A percentile compares a stretch with the other conserved stretches of the same genome.
Evolutionary conservation across 1,140 invertebrate species (phyloP).

Genomic region (Dreissena polymorpha): DNA sequence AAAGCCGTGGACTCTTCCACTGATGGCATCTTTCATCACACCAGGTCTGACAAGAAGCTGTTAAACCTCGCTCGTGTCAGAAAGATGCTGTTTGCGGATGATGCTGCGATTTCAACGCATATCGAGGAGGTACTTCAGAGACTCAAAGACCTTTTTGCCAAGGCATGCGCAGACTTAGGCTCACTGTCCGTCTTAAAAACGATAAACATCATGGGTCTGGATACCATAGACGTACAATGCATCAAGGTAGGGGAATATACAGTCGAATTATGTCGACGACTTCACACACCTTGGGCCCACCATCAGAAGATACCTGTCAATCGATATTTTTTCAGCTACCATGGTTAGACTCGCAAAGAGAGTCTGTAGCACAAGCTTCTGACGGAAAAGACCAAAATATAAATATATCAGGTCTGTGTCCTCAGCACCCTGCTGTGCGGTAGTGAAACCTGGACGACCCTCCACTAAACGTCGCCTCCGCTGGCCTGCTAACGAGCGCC

Average conservation of each 20-base stretch:
- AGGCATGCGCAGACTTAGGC: constrained; percentile 30
- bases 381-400: constrained; percentile 32
- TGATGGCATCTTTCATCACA: constrained; percentile 13
- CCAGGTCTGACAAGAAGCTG: constrained; percentile 1
- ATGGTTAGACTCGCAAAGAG: constrained; percentile 11
- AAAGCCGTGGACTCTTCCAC: background rate
- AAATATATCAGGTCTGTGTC: constrained; percentile 34
- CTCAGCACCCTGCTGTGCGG: constrained; percentile 34
- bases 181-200: constrained; percentile 40
- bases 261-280: constrained; percentile 20
- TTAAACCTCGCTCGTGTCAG: constrained; percentile 15
- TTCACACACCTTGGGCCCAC: constrained; percentile 50
- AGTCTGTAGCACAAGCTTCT: constrained; percentile 44
- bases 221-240: constrained; percentile 12
- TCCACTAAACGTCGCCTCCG: background rate
- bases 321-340: constrained; percentile 30
- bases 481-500: too few species aligned
- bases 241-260: constrained; percentile 21
- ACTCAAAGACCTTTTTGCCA: constrained; percentile 14
- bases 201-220: background rate
- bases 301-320: constrained; percentile 38
- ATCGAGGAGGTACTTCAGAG: constrained; percentile 9
- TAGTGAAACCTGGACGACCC: constrained; percentile 21
- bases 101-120: constrained; percentile 31
- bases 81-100: constrained; percentile 12